These are phyloP conservation scores for Trissolcus basalis DNA, from an alignment of 1,140 invertebrate species.

Conservation along the genomic window DNA sequence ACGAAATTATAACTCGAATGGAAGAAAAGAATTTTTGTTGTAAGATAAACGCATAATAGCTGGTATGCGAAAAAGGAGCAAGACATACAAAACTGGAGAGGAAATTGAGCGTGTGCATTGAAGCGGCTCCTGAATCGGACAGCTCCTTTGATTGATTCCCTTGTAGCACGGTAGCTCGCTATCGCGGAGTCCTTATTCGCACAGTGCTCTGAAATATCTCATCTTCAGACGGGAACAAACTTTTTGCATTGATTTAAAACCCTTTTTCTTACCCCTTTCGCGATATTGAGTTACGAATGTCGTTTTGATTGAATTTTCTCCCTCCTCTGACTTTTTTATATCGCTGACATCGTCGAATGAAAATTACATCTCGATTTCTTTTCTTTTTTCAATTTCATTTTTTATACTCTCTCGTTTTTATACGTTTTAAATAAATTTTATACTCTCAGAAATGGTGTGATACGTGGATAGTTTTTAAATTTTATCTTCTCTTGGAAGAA, in stretches of 20 bases:
- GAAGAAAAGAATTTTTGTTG: constrained; percentile 5
- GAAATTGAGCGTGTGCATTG: constrained; percentile 17
- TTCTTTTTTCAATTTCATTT: no score
- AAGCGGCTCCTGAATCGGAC: constrained; percentile 9
- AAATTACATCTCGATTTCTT: no score
- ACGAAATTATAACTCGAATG: background rate
- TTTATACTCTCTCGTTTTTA: no score
- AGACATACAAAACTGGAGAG: constrained; percentile 5
- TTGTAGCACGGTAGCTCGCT: constrained; percentile 2
- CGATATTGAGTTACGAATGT: no score
- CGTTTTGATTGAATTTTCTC: no score
- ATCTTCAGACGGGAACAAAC: background rate
- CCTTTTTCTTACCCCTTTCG: no score
- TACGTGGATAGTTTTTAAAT: no score
- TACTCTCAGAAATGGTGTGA: no score
- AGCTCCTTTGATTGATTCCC: constrained; percentile 24
- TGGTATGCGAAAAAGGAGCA: background rate
- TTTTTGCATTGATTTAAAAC: background rate
- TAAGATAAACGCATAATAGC: constrained; percentile 28
- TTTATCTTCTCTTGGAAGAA: no score
- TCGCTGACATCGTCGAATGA: no score
- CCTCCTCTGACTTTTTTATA: no score
- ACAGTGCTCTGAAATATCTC: background rate
- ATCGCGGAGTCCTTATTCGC: constrained; percentile 3
- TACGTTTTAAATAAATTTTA: no score